These are phyloP conservation scores for Bubo scandiacus DNA, from an alignment of 2,113 vertebrate species.

Conservation along the genomic window DNA sequence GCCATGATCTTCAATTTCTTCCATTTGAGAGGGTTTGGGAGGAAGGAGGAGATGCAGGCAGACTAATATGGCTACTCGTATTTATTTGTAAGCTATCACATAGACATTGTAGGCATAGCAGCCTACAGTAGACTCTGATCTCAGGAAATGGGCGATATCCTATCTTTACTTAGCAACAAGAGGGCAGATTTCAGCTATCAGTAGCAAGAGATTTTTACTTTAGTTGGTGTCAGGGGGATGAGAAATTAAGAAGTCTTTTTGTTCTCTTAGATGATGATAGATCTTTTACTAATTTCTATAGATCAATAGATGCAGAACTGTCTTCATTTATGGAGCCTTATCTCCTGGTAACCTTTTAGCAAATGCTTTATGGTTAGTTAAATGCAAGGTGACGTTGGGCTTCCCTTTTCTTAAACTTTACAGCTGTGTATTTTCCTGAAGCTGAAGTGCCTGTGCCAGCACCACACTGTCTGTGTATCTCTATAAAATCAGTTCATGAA, in stretches of 20 bases:
- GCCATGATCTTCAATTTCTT: neutral
- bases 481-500: neutral
- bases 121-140: neutral
- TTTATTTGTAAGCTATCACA: neutral
- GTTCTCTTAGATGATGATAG: neutral
- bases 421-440: neutral
- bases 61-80: neutral
- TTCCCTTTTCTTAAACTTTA: neutral
- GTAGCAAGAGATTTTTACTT: neutral
- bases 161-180: neutral
- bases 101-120: no score
- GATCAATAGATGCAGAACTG: neutral
- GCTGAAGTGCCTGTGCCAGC: neutral
- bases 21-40: neutral
- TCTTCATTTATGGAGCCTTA: neutral
- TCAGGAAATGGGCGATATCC: neutral
- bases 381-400: neutral
- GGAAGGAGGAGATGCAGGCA: neutral
- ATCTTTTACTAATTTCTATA: neutral
- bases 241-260: neutral
- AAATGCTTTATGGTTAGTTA: neutral
- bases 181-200: neutral
- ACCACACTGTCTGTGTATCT: neutral
- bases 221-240: neutral
- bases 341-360: neutral